Evolutionary conservation across 2,113 vertebrate genomes (phyloP).

Genomic region (Naja naja): DNA sequence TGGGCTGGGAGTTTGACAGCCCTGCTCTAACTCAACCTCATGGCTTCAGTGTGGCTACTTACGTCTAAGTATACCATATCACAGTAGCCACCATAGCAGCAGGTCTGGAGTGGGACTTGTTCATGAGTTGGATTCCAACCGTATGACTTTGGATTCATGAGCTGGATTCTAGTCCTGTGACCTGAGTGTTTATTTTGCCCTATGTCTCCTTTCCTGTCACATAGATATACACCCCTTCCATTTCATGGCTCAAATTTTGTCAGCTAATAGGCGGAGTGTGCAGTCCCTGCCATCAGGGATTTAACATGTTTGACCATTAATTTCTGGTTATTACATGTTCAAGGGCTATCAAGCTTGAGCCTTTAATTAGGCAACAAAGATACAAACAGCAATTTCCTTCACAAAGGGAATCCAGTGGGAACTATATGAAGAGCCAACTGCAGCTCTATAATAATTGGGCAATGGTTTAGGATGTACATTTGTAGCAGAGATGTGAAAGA

Average conservation of each 20-base stretch:
- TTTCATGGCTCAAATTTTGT: conserved; percentile 47
- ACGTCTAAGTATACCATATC: background rate
- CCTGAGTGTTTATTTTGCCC: conserved; percentile 26
- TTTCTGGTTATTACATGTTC: conserved; percentile 67
- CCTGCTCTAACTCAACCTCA: background rate
- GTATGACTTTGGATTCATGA: background rate
- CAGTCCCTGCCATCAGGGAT: conserved; percentile 41
- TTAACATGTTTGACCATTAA: conserved; percentile 56
- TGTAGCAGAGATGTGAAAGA: conserved; percentile 56
- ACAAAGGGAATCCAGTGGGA: conserved; percentile 62
- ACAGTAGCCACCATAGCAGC: background rate
- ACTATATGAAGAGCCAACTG: conserved; percentile 65
- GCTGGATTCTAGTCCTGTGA: background rate
- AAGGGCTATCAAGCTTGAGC: conserved; percentile 66
- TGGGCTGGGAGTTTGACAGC: too few species aligned
- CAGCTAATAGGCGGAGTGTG: conserved; percentile 33
- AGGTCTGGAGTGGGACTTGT: background rate
- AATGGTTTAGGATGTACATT: conserved; percentile 60
- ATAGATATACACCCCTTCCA: background rate
- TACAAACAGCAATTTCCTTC: conserved; percentile 67
- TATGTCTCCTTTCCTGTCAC: background rate
- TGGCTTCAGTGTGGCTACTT: background rate
- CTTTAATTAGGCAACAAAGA: conserved; percentile 71
- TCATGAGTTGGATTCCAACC: background rate
- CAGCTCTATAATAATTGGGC: conserved; percentile 65